Conservation (phyloP, 2,888 invertebrate genomes). For the Liodrosophila aerea region DNA sequence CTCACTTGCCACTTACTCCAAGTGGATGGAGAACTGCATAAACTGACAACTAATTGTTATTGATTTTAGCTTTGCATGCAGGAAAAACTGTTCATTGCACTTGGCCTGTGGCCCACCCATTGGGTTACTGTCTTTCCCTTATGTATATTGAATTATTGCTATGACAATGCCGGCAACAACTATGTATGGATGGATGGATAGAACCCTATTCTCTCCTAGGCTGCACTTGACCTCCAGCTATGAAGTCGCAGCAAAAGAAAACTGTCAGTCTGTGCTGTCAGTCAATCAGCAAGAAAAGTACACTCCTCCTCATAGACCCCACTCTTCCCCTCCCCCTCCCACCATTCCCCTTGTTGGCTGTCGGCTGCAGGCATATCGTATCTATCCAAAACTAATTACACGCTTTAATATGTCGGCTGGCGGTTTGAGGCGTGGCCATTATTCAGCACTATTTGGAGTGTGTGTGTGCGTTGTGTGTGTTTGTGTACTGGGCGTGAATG, state of each 20-base stretch:
- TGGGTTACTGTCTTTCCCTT: neutral
- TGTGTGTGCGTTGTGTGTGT: neutral
- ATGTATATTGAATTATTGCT: too few species aligned
- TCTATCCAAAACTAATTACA: constrained; percentile 69
- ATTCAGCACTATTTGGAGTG: constrained; percentile 59
- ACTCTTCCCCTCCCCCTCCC: neutral
- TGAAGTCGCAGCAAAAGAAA: neutral
- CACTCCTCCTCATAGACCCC: constrained; percentile 11
- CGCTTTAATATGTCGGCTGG: constrained; percentile 63
- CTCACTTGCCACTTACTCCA: neutral
- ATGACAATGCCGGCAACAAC: constrained; percentile 9
- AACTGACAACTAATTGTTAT: constrained; percentile 55
- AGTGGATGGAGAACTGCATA: constrained; percentile 21
- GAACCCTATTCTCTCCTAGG: constrained; percentile 6
- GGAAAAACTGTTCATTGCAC: constrained; percentile 20
- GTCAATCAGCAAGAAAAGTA: constrained; percentile 50
- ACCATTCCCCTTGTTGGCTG: constrained; percentile 1
- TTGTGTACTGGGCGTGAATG: constrained; percentile 40
- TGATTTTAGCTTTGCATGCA: constrained; percentile 52
- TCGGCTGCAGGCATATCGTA: constrained; percentile 31
- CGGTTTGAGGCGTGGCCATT: constrained; percentile 59
- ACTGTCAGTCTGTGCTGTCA: constrained; percentile 47
- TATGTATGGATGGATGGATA: constrained; percentile 7
- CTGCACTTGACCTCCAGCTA: constrained; percentile 56
- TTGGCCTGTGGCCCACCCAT: neutral